Conservation (phyloP, 2,113 vertebrate species). For the Cervus canadensis region DNA sequence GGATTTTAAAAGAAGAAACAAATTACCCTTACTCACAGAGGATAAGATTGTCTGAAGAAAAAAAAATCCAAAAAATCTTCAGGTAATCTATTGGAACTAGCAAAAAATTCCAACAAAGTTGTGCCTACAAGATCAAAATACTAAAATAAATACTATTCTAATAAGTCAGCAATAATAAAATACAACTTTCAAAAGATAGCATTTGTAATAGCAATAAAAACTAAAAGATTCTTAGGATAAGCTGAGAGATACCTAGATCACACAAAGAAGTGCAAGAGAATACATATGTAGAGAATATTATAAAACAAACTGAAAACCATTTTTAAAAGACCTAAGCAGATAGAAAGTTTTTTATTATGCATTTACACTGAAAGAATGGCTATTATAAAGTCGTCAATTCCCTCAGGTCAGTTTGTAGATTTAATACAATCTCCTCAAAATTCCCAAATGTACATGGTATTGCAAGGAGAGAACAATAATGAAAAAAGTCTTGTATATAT, state of each 20-base stretch:
- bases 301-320: background rate
- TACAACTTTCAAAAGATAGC: background rate
- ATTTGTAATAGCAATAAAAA: background rate
- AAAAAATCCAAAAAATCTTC: background rate
- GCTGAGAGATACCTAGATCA: background rate
- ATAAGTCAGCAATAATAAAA: slow-evolving; percentile 14
- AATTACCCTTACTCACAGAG: background rate
- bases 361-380: slow-evolving; percentile 4
- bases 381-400: background rate
- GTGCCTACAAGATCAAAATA: background rate
- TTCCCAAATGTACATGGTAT: background rate
- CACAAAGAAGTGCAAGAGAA: background rate
- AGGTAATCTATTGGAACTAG: background rate
- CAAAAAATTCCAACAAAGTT: background rate
- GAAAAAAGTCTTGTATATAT: background rate
- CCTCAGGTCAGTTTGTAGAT: background rate
- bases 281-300: background rate
- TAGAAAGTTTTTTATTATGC: background rate
- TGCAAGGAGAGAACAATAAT: background rate
- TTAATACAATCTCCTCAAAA: background rate
- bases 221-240: background rate
- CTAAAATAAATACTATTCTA: background rate
- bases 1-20: background rate
- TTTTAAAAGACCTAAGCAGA: background rate
- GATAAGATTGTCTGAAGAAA: background rate